A percentile compares a stretch with the other conserved stretches of the same genome.
Evolutionary conservation across 2,113 vertebrate species (phyloP).

Genomic region (Furnarius figulus): DNA sequence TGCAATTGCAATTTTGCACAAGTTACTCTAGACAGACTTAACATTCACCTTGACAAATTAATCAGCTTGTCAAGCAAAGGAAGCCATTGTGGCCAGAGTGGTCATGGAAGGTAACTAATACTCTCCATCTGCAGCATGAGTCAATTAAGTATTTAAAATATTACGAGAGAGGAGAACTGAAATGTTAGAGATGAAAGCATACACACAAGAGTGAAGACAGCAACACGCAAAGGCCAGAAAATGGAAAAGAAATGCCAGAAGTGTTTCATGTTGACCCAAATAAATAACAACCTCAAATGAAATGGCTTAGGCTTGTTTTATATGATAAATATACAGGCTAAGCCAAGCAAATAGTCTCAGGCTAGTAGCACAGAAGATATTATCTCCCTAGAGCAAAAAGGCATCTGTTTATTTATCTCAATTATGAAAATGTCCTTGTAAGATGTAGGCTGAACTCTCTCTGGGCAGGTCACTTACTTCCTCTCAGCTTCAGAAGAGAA

Average conservation of each 20-base stretch:
- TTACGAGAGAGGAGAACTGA: neutral
- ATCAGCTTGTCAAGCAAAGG: constrained; percentile 9
- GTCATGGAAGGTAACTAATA: neutral
- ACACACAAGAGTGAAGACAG: neutral
- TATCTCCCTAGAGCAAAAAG: neutral
- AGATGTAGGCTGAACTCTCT: neutral
- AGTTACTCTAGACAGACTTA: neutral
- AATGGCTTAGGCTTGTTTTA: neutral
- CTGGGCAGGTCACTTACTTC: neutral
- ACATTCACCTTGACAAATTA: constrained; percentile 12
- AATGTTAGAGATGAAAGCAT: neutral
- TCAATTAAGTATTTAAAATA: constrained; percentile 27
- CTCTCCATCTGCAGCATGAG: neutral
- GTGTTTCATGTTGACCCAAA: neutral
- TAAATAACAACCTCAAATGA: neutral
- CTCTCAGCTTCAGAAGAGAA: neutral
- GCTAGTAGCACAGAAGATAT: neutral
- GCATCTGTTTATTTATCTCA: neutral
- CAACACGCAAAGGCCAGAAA: neutral
- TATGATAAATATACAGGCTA: neutral
- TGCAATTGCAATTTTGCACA: neutral
- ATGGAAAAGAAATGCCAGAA: neutral
- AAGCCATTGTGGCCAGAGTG: neutral
- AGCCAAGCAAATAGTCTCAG: neutral
- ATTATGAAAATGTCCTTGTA: neutral